Conservation (phyloP, 2,888 invertebrate species). For the Tridacna crocea region DNA sequence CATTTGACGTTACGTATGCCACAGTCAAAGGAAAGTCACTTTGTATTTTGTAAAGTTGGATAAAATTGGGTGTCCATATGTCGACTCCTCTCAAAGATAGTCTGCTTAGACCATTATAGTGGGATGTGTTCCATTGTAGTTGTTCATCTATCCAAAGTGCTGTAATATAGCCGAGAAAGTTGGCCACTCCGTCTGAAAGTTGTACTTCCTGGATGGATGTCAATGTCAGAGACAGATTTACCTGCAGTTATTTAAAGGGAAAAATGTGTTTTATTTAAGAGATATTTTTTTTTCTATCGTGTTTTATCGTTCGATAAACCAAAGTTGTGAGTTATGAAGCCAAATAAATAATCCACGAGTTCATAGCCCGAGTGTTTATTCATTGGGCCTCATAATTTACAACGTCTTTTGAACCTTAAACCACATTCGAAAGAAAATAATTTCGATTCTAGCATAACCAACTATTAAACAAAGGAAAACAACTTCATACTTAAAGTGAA, state of each 20-base stretch:
- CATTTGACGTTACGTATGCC: neutral
- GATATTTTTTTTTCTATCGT: too few relatives aligned
- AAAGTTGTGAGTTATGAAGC: neutral
- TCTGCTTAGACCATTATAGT: neutral
- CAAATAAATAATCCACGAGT: neutral
- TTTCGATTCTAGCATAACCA: too few relatives aligned
- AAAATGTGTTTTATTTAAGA: neutral
- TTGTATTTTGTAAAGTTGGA: constrained; percentile 7
- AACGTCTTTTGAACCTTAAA: too few relatives aligned
- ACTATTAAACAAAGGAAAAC: too few relatives aligned
- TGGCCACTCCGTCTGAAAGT: neutral
- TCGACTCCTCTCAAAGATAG: neutral
- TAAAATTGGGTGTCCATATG: constrained; percentile 16
- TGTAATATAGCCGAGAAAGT: neutral
- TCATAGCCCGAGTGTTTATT: too few relatives aligned
- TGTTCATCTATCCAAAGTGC: constrained; percentile 11
- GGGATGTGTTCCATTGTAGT: neutral
- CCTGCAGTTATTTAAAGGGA: neutral
- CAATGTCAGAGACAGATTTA: neutral
- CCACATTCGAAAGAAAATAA: too few relatives aligned
- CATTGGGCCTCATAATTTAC: neutral
- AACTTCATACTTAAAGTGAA: too few relatives aligned
- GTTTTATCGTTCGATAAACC: too few relatives aligned
- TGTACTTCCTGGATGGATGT: constrained; percentile 1
- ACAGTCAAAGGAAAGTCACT: neutral